These are phyloP conservation scores for Drosophila miranda DNA, from an alignment of 1,140 invertebrate species.

Conservation along the genomic window DNA sequence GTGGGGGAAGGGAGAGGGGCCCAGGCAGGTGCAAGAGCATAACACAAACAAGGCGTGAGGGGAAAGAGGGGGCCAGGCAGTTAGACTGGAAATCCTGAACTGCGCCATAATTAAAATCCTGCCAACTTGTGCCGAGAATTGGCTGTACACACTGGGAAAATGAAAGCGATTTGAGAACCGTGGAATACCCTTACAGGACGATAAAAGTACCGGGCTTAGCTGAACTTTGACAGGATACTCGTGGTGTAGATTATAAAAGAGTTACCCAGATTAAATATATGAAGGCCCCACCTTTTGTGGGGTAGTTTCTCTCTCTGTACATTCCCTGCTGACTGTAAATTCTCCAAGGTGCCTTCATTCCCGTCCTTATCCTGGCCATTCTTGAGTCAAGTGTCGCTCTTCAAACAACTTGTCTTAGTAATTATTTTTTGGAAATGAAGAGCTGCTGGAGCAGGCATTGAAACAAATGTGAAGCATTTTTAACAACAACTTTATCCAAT, in stretches of 20 bases:
- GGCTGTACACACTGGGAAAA: slow-evolving; percentile 23
- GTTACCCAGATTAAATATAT: too few relatives aligned
- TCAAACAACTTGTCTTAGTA: slow-evolving; percentile 39
- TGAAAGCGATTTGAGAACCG: not conserved
- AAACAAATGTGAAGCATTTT: slow-evolving; percentile 16
- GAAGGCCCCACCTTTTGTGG: too few relatives aligned
- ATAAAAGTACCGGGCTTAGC: too few relatives aligned
- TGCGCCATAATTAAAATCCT: slow-evolving; percentile 69
- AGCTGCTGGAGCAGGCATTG: slow-evolving; percentile 17
- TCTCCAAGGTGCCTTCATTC: slow-evolving; percentile 30
- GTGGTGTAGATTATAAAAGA: too few relatives aligned
- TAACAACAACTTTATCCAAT: slow-evolving; percentile 31
- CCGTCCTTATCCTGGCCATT: slow-evolving; percentile 18
- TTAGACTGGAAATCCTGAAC: slow-evolving; percentile 24
- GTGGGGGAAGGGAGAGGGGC: slow-evolving; percentile 1
- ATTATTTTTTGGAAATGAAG: slow-evolving; percentile 60
- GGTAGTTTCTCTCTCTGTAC: not conserved
- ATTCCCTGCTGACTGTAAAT: slow-evolving; percentile 40
- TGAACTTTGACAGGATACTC: too few relatives aligned
- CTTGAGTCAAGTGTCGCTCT: slow-evolving; percentile 50
- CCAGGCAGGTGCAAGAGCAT: slow-evolving; percentile 25
- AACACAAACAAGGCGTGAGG: slow-evolving; percentile 36
- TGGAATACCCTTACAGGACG: too few relatives aligned
- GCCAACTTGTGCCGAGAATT: slow-evolving; percentile 39
- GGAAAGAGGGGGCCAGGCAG: slow-evolving; percentile 6